Conservation (phyloP, 2,797 vertebrate genomes). For the Potorous gilbertii region DNA sequence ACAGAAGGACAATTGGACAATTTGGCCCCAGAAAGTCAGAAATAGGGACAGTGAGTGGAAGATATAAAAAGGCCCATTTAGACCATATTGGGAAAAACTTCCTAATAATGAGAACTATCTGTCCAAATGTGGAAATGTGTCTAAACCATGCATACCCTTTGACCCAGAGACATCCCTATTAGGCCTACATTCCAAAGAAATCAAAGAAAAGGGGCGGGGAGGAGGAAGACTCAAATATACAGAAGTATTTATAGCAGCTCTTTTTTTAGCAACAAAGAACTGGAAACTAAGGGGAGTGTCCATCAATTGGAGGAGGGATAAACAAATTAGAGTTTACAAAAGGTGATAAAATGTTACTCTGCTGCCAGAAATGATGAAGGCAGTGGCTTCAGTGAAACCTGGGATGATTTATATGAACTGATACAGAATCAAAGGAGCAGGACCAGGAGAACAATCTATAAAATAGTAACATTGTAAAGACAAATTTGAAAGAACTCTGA, state of each 20-base stretch:
- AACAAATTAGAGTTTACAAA: neutral
- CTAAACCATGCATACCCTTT: neutral
- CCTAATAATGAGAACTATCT: neutral
- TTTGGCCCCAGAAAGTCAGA: neutral
- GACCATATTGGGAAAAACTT: neutral
- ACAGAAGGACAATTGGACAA: neutral
- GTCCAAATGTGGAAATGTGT: neutral
- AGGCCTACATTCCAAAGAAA: neutral
- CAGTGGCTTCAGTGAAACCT: neutral
- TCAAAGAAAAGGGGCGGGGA: neutral
- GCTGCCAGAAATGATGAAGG: neutral
- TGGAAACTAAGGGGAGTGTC: neutral
- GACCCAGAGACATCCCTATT: neutral
- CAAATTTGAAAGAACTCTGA: neutral
- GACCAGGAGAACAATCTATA: neutral
- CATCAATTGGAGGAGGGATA: neutral
- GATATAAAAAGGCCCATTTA: neutral
- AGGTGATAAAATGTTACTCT: neutral
- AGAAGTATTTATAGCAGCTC: neutral
- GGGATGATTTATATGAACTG: neutral
- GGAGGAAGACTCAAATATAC: too few species aligned
- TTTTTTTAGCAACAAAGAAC: neutral
- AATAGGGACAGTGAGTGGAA: neutral
- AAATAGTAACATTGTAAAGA: neutral
- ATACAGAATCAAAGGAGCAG: neutral